A percentile compares a stretch with the other conserved stretches of the same genome.
These are phyloP conservation scores for Lepus townsendii DNA, from an alignment of 2,797 vertebrate genomes.

Conservation along the genomic window DNA sequence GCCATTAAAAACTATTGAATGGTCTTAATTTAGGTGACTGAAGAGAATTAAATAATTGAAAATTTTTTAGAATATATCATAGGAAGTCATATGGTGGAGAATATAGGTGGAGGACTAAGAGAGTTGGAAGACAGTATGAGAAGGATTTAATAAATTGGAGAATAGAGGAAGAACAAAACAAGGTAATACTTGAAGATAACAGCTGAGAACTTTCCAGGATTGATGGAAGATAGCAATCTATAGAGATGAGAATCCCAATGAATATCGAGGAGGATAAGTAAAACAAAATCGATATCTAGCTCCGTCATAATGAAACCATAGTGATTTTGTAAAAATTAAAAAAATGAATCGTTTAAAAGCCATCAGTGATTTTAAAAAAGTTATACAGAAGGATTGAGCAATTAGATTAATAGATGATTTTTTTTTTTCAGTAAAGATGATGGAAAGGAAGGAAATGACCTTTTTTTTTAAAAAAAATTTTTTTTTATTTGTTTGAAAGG, in stretches of 20 bases:
- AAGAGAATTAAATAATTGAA: constrained; percentile 45
- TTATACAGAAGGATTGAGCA: too few relatives aligned
- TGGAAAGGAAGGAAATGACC: too few relatives aligned
- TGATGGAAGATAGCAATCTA: background rate
- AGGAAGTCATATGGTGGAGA: constrained; percentile 10
- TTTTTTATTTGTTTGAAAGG: too few relatives aligned
- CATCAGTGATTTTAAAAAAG: too few relatives aligned
- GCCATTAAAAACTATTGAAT: background rate
- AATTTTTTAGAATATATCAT: background rate
- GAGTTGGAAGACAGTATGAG: background rate
- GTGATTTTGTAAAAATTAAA: constrained; percentile 13
- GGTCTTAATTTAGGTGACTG: background rate
- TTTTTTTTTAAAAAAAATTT: too few relatives aligned
- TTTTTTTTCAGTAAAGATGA: too few relatives aligned
- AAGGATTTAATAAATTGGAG: constrained; percentile 12
- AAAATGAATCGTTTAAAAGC: background rate
- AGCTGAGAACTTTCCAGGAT: background rate
- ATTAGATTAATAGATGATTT: too few relatives aligned
- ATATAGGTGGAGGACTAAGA: background rate
- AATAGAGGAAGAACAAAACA: background rate
- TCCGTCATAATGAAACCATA: background rate
- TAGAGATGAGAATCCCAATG: background rate
- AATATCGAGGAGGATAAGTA: background rate
- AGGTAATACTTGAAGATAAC: background rate
- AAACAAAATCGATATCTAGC: background rate